Conservation (phyloP, 2,888 invertebrate genomes). For the Beris chalybata region DNA sequence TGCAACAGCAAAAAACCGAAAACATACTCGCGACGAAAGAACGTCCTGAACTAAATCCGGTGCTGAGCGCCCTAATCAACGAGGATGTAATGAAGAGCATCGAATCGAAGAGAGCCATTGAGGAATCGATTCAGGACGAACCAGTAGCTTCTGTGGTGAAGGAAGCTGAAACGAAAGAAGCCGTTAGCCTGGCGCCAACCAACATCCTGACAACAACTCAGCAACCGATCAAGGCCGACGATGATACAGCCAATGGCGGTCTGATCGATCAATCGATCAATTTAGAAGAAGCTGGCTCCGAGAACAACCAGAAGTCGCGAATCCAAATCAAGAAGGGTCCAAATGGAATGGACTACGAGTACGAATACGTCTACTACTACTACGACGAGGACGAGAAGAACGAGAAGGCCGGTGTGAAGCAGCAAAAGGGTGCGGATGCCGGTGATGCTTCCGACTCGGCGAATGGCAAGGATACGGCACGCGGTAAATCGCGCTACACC, state of each 20-base stretch:
- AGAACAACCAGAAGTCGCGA: conserved; percentile 69
- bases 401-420: conserved; percentile 44
- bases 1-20: conserved; percentile 47
- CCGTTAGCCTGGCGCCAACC: conserved; percentile 43
- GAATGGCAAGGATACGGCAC: conserved; percentile 56
- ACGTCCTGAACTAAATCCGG: conserved; percentile 54
- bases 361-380: conserved; percentile 89
- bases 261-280: conserved; percentile 60
- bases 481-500: conserved; percentile 57
- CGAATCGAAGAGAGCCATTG: conserved; percentile 55
- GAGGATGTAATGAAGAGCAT: conserved; percentile 60
- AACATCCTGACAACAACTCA: conserved; percentile 56
- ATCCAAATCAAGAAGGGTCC: conserved; percentile 86
- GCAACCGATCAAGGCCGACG: conserved; percentile 37
- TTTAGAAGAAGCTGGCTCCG: conserved; percentile 67
- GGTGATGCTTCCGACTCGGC: conserved; percentile 45
- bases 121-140: conserved; percentile 38
- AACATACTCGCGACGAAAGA: conserved; percentile 54
- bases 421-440: conserved; percentile 5
- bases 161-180: conserved; percentile 41
- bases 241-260: conserved; percentile 54
- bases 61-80: conserved; percentile 57
- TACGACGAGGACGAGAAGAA: conserved; percentile 78
- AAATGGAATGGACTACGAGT: conserved; percentile 88
- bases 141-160: not conserved